Conservation (phyloP, 2,113 vertebrate species). For the Lepidiolamprologus cunningtoni region DNA sequence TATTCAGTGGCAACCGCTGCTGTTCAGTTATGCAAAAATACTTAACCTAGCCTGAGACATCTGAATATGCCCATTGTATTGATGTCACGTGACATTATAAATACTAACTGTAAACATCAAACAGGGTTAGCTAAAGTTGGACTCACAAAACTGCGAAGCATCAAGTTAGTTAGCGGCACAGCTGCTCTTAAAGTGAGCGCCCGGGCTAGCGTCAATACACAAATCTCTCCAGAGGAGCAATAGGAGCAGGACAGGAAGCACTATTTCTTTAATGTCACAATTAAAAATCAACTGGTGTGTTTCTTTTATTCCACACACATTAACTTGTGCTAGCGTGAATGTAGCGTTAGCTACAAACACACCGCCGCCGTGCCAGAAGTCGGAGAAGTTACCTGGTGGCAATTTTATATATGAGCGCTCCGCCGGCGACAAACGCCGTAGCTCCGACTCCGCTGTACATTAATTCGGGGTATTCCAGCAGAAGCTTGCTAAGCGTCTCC, state of each 20-base stretch:
- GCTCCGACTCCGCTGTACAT: slow-evolving; percentile 80
- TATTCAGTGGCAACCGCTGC: not conserved
- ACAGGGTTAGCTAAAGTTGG: not conserved
- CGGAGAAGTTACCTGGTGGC: slow-evolving; percentile 72
- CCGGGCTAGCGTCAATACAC: not conserved
- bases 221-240: not conserved
- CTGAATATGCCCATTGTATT: rapidly evolving
- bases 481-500: slow-evolving; percentile 71
- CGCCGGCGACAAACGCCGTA: slow-evolving; percentile 77
- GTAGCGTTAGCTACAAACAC: not conserved
- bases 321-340: not conserved
- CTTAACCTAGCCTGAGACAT: not conserved
- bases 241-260: not conserved
- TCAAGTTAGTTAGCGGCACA: not conserved
- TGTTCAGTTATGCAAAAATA: not conserved
- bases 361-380: not conserved
- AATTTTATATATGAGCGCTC: slow-evolving; percentile 79
- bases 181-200: slow-evolving; percentile 1
- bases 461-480: slow-evolving; percentile 67
- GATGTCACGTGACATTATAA: not conserved
- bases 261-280: not conserved
- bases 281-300: not conserved
- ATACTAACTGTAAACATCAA: not conserved
- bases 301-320: not conserved
- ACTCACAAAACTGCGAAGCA: not conserved